These are phyloP conservation scores for Melipona quadrifasciata DNA, from an alignment of 1,140 invertebrate genomes.

Conservation along the genomic window DNA sequence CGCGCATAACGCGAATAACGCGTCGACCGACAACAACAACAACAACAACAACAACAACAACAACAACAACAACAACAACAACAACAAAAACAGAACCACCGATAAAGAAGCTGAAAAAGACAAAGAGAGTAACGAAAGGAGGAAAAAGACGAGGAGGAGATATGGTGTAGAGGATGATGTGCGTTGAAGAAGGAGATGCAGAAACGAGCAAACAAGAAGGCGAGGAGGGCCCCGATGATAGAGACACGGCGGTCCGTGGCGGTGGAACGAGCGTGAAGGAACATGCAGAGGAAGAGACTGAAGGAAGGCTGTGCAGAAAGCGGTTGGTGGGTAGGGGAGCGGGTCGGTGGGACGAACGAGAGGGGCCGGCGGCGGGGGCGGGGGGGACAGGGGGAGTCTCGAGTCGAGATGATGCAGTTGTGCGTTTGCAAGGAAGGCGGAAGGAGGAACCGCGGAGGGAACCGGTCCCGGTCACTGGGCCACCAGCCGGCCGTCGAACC, in stretches of 20 bases:
- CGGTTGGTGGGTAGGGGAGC: conserved; percentile 34
- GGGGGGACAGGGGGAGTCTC: conserved; percentile 53
- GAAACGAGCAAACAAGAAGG: conserved; percentile 21
- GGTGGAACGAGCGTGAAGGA: conserved; percentile 30
- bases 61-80: conserved; percentile 40
- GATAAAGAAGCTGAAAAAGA: conserved; percentile 51
- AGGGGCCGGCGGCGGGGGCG: no score
- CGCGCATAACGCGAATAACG: conserved; percentile 59
- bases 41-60: conserved; percentile 43
- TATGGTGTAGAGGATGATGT: neutral
- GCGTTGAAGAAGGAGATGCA: conserved; percentile 4
- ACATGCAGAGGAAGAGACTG: conserved; percentile 41
- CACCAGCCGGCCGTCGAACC: conserved; percentile 81
- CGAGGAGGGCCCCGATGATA: conserved; percentile 27
- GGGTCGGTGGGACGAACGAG: conserved; percentile 52
- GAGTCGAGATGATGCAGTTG: conserved; percentile 79
- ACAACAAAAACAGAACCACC: conserved; percentile 47
- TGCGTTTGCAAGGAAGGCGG: conserved; percentile 82
- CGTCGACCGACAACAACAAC: conserved; percentile 40
- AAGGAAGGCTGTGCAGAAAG: conserved; percentile 40
- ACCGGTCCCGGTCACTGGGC: conserved; percentile 82
- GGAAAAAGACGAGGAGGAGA: neutral
- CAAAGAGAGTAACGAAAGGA: conserved; percentile 27
- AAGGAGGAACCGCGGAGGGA: conserved; percentile 81
- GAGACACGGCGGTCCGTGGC: conserved; percentile 30